phyloP scores from a whole-genome alignment of 2,113 vertebrate species.

The Cisticola juncidis region DNA sequence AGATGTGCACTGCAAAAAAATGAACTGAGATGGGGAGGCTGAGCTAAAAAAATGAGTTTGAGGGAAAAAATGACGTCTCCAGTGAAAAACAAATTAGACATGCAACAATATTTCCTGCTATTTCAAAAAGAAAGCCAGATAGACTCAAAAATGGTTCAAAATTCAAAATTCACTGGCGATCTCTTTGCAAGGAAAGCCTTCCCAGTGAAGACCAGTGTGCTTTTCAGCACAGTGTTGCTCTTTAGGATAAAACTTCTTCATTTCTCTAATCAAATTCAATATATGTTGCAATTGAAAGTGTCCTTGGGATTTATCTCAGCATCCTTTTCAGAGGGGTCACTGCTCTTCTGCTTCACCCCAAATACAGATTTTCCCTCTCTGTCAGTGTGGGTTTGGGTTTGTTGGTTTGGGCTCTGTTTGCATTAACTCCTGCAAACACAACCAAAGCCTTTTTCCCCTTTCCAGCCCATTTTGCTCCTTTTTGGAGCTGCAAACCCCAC shows the following conservation, averaged over 20 bases:
- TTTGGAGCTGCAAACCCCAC: background rate
- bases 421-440: background rate
- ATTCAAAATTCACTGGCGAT: background rate
- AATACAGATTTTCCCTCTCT: background rate
- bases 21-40: background rate
- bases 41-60: background rate
- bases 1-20: background rate
- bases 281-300: background rate
- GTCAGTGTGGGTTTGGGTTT: background rate
- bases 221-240: background rate
- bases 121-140: background rate
- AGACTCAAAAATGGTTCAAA: background rate
- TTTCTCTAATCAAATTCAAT: background rate
- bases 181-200: background rate
- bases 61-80: background rate
- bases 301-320: background rate
- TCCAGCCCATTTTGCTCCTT: background rate
- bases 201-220: background rate
- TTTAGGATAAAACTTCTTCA: background rate
- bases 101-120: background rate
- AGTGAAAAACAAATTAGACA: constrained; percentile 1
- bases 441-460: background rate
- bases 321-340: background rate
- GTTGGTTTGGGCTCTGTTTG: background rate
- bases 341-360: background rate